Evolutionary conservation across 2,888 invertebrate species (phyloP), one percentile per base, ranked within the genome.

Genomic region (Physocephala rufipes): DNA sequence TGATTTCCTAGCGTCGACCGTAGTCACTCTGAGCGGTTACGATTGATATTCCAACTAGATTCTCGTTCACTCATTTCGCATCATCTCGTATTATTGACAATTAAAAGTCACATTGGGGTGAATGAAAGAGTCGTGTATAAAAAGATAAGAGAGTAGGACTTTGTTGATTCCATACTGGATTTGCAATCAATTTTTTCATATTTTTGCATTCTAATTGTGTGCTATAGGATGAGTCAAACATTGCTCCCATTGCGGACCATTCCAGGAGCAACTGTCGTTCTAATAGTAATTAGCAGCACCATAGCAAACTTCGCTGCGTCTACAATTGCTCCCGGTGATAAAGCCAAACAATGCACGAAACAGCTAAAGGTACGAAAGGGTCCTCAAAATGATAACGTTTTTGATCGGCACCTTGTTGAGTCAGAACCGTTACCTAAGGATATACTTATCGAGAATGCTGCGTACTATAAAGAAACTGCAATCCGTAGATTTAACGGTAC

Each of bases 371-470:
- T 79, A 16, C 79, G 85, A 77, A 85, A 82, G 74, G 92, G 92
- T 5, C 89, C 91, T 0, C 87, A 89, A 30, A 87, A 88, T 75
- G 87, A 89, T 73, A 89, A 89, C 84, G 94, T 95, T 43, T 88
- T 91, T 75, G 90, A 92, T 73, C 88, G 93, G 77, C 90, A 90
- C 78, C 87, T 96, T 73, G 91, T 96, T 0, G 88, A 88, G 2
- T 87, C 87, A 1, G 89, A 90, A 58, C 90, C 92, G 7, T 88
- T 89, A 73, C 88, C 90, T 5, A 90, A 90, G 79, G 94, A 95
- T 79, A 93, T 97, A 70, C 82, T 95, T 62, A 89, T 89, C 73
- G 92, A 95, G 82, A 90, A 93, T 81, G 90, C 90, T 65, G 89
- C 91, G 0, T 96, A 93, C 84, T 91, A 90, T 81, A 90, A 91